Percentiles rank a stretch among this genome's conserved stretches.
These are phyloP conservation scores for Eristalis intricaria DNA, from an alignment of 2,888 invertebrate species.

Conservation along the genomic window DNA sequence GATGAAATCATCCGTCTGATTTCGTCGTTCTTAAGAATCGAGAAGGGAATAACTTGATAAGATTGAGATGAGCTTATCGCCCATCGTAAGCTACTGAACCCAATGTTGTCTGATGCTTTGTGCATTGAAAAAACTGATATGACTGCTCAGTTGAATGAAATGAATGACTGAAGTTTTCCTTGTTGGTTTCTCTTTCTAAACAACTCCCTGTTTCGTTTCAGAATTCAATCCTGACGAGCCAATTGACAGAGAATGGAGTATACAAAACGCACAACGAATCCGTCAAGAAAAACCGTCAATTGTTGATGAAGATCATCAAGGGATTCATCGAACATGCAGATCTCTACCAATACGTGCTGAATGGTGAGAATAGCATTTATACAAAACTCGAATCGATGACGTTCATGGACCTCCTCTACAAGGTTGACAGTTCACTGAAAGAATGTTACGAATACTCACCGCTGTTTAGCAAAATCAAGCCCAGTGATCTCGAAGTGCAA, in stretches of 20 bases:
- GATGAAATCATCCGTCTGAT: background rate
- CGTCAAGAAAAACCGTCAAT: constrained; percentile 40
- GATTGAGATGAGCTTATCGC: too few species aligned
- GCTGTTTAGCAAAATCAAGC: constrained; percentile 22
- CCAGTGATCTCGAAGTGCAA: constrained; percentile 39
- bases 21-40: too few species aligned
- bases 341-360: constrained; percentile 52
- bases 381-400: constrained; percentile 19
- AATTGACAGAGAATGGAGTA: constrained; percentile 10
- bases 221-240: constrained; percentile 21
- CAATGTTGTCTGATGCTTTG: too few species aligned
- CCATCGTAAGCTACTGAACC: too few species aligned
- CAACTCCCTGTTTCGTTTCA: constrained; percentile 4
- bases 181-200: background rate
- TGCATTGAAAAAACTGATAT: too few species aligned
- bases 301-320: constrained; percentile 31
- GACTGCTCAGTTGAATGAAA: too few species aligned
- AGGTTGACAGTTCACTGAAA: constrained; percentile 38
- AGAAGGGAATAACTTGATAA: too few species aligned
- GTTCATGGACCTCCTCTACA: constrained; percentile 41
- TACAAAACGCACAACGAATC: constrained; percentile 44
- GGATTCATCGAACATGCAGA: constrained; percentile 43
- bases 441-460: constrained; percentile 47
- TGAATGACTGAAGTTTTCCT: too few species aligned
- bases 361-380: constrained; percentile 28